Percentiles rank a stretch among this genome's conserved stretches.
phyloP scores from a whole-genome alignment of 1,140 invertebrate species.

The Drosophila serrata region DNA sequence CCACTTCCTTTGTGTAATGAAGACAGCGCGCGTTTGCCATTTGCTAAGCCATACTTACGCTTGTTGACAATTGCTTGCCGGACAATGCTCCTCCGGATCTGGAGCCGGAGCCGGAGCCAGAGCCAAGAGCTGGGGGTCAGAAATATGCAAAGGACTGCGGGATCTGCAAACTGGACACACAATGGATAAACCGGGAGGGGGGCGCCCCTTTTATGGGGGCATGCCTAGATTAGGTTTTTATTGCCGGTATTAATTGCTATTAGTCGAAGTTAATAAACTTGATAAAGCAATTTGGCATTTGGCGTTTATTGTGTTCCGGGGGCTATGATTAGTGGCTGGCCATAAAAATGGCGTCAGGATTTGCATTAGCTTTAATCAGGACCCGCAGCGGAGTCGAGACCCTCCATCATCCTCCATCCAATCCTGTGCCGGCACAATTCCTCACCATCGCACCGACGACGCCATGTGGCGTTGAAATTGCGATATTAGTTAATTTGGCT shows the following conservation, averaged over 20 bases:
- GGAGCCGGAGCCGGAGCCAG: background rate
- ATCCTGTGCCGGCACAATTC: slow-evolving; percentile 11
- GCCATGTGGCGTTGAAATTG: slow-evolving; percentile 64
- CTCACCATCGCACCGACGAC: slow-evolving; percentile 18
- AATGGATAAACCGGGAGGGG: slow-evolving; percentile 53
- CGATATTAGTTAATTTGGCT: slow-evolving; percentile 82
- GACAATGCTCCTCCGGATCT: slow-evolving; percentile 30
- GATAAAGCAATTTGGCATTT: slow-evolving; percentile 84
- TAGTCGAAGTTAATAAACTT: slow-evolving; percentile 84
- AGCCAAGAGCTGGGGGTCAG: slow-evolving; percentile 7
- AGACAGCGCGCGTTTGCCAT: slow-evolving; percentile 65
- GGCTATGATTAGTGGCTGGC: slow-evolving; percentile 67
- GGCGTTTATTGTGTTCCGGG: slow-evolving; percentile 67
- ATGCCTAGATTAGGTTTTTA: slow-evolving; percentile 81
- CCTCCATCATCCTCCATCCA: background rate
- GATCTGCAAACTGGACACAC: slow-evolving; percentile 55
- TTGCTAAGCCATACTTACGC: slow-evolving; percentile 81
- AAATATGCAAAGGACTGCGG: slow-evolving; percentile 68
- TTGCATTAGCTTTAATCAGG: slow-evolving; percentile 69
- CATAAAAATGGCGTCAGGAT: slow-evolving; percentile 71
- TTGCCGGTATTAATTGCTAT: slow-evolving; percentile 83
- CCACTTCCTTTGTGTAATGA: slow-evolving; percentile 70
- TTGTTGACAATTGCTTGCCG: slow-evolving; percentile 77
- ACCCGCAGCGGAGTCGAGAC: slow-evolving; percentile 5
- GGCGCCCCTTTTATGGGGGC: slow-evolving; percentile 62